These are phyloP conservation scores for Emydocephalus ijimae DNA, from an alignment of 2,113 vertebrate genomes.

Conservation along the genomic window DNA sequence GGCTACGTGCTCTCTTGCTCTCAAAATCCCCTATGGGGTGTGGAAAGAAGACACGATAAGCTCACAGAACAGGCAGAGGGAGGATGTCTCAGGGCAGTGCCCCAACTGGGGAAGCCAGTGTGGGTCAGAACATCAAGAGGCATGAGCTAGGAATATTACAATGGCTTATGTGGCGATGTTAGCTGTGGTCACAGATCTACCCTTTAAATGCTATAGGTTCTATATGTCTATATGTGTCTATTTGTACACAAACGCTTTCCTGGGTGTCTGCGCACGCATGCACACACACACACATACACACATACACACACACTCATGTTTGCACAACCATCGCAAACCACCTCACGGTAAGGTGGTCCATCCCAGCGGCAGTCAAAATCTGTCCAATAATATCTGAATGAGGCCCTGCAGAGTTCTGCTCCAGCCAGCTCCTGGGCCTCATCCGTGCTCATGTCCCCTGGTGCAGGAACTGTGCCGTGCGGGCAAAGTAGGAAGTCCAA, in stretches of 20 bases:
- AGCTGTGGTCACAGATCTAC: slow-evolving; percentile 61
- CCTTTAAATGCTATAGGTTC: slow-evolving; percentile 56
- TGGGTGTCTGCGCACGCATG: neutral
- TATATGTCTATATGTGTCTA: slow-evolving; percentile 48
- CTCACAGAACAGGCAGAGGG: neutral
- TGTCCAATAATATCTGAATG: slow-evolving; percentile 25
- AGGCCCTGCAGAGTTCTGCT: neutral
- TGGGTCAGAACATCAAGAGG: slow-evolving; percentile 10
- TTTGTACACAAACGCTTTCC: slow-evolving; percentile 32
- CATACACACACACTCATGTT: neutral
- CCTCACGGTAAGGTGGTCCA: slow-evolving; percentile 40
- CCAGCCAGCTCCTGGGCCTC: neutral
- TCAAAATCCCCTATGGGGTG: neutral
- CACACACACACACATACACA: too few relatives aligned
- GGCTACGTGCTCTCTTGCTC: neutral
- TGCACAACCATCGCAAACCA: slow-evolving; percentile 39
- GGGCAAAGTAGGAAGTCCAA: neutral
- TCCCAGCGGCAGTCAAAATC: slow-evolving; percentile 29
- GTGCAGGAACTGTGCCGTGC: neutral
- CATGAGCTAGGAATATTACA: slow-evolving; percentile 7
- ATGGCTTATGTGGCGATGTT: slow-evolving; percentile 41
- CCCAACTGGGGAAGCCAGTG: slow-evolving; percentile 30
- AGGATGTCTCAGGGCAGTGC: neutral
- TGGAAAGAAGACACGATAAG: slow-evolving; percentile 24
- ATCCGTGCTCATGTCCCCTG: neutral